phyloP scores from a whole-genome alignment of 2,797 vertebrate genomes.

The Hydrophis major region DNA sequence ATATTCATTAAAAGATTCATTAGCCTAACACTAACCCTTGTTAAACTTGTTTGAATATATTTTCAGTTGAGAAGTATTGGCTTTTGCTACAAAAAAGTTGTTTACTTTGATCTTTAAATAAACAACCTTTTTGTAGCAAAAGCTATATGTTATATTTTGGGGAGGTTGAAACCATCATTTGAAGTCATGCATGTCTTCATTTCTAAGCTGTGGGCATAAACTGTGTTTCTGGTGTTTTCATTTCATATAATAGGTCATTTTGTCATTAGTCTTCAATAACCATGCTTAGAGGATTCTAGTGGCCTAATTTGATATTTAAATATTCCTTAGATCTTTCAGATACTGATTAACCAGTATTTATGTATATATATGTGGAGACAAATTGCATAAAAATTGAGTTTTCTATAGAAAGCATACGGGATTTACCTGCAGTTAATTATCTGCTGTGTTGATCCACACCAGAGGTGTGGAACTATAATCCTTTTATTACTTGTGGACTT shows the following conservation, averaged over 20 bases:
- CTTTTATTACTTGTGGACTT: neutral
- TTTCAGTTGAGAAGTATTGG: neutral
- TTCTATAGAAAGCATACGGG: neutral
- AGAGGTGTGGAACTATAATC: neutral
- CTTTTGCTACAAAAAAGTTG: too few relatives aligned
- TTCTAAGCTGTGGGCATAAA: neutral
- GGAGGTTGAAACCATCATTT: neutral
- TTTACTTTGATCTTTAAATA: neutral
- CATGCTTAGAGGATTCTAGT: neutral
- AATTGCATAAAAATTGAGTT: neutral
- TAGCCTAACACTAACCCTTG: neutral
- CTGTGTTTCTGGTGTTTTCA: neutral
- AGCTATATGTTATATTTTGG: neutral
- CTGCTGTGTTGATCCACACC: neutral
- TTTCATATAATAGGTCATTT: neutral
- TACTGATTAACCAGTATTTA: neutral
- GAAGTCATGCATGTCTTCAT: neutral
- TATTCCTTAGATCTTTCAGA: neutral
- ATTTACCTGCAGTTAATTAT: neutral
- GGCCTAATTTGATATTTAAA: neutral
- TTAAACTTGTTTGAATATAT: neutral
- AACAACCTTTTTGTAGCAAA: neutral
- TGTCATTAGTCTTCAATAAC: neutral
- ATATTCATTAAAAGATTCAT: neutral
- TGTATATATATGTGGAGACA: neutral